A percentile compares a stretch with the other conserved stretches of the same genome.
These are phyloP conservation scores for Hyperoodon ampullatus DNA, from an alignment of 2,113 vertebrate genomes.

Conservation along the genomic window DNA sequence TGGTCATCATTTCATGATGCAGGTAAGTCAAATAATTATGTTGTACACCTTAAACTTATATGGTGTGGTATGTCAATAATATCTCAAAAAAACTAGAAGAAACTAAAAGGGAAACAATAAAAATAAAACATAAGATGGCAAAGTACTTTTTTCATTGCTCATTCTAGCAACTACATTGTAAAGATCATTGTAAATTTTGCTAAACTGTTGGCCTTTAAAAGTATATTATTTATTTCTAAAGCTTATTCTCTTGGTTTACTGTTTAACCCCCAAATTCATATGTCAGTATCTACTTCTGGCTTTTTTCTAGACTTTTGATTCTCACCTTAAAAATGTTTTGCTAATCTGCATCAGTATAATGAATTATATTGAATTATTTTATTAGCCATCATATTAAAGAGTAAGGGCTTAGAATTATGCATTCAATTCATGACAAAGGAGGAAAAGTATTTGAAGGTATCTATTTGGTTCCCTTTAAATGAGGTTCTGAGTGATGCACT, in stretches of 20 bases:
- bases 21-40: neutral
- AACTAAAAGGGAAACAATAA: neutral
- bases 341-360: neutral
- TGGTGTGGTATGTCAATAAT: neutral
- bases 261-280: neutral
- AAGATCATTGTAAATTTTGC: constrained; percentile 14
- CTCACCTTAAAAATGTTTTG: neutral
- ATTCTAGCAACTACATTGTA: neutral
- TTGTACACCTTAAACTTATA: neutral
- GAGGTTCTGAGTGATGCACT: neutral
- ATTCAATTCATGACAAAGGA: neutral
- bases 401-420: neutral
- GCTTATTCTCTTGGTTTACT: neutral
- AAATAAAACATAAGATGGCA: neutral
- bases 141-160: neutral
- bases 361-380: neutral
- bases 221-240: neutral
- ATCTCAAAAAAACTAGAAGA: neutral
- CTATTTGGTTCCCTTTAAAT: neutral
- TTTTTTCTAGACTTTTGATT: neutral
- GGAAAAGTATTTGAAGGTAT: neutral
- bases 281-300: neutral
- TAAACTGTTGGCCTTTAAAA: neutral
- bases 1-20: neutral
- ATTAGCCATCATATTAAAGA: neutral